Percentiles rank a stretch among this genome's conserved stretches.
Conservation (phyloP, 2,888 invertebrate species). For the Abscondita cerata region DNA sequence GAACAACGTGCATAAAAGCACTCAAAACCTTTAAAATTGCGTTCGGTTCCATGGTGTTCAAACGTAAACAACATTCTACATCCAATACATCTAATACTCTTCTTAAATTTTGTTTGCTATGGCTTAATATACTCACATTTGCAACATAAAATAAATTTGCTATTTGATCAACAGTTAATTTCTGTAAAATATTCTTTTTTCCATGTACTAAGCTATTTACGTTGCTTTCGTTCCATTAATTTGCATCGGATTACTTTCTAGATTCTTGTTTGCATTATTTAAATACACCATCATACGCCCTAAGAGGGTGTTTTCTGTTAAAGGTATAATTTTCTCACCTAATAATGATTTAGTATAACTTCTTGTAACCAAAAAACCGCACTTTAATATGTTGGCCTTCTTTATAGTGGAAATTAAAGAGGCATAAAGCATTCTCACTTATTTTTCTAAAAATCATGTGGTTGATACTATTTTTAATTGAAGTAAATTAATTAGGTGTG, state of each 20-base stretch:
- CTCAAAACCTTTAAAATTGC: constrained; percentile 49
- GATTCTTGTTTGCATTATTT: constrained; percentile 20
- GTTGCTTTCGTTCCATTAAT: constrained; percentile 13
- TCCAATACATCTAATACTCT: constrained; percentile 48
- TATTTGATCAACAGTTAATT: constrained; percentile 29
- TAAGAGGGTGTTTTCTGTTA: constrained; percentile 31
- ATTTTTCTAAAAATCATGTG: constrained; percentile 8
- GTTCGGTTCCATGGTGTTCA: constrained; percentile 41
- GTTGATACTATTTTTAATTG: not conserved
- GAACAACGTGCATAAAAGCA: constrained; percentile 48
- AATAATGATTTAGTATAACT: constrained; percentile 14
- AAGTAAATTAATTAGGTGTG: not conserved
- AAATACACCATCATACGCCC: constrained; percentile 35
- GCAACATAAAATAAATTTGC: constrained; percentile 27
- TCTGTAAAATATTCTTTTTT: constrained; percentile 20
- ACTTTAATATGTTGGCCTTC: constrained; percentile 4
- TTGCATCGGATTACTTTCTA: not conserved
- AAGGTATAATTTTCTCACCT: constrained; percentile 20
- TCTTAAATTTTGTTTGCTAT: constrained; percentile 35
- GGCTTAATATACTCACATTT: constrained; percentile 18
- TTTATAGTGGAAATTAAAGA: constrained; percentile 21
- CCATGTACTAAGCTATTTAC: constrained; percentile 21
- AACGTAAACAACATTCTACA: constrained; percentile 48
- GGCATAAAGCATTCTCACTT: constrained; percentile 16
- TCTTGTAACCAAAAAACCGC: not conserved